Base-by-base conservation (phyloP, 2,113 vertebrate genomes). In the Mohoua ochrocephala region DNA sequence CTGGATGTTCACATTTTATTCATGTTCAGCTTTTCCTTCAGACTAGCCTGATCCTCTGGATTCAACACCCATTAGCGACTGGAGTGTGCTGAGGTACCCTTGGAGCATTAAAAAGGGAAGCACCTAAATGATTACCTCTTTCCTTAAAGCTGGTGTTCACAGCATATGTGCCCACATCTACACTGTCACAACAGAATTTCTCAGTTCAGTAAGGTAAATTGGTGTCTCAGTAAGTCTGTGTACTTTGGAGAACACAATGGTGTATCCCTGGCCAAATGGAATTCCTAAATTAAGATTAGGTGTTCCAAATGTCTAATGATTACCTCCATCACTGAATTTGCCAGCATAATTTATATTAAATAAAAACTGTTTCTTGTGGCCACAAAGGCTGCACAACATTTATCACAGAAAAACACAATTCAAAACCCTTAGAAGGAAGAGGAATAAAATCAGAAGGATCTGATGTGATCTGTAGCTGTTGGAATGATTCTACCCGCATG, bases 111-210 rank as follows among this genome's bases (percentile, higher is more conserved):
- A 77, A 77, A 60, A 37, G 7, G 1, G 19, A 63, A 78, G 21
- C 11, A 64, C 13, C 9, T 22, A 21, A 74, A 73, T 39, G 6
- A 41, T 35, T 31, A 18, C 15, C 45, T 53, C 5, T 39, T 67
- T 31, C 44, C 39, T 68, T 74, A 77, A 87, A 71, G 23, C 23
- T 49, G 12, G 6, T 68, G 13, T 68, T 70, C 0, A 1, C 24
- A 54, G 61, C 0, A 0, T 47, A 7, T 30, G 7, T 71, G 44
- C 30, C 18, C 27, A 28, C 11, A 26, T 27, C 21, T 49, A 13
- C 20, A 47, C 18, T 14, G 9, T 31, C 0, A 0, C 30, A 59
- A 54, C 44, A 64, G 15, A 73, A 83, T 56, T 68, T 52, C 23
- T 31, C 2, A 13, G 24, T 76, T 93, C n/a, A 17, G 24, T 56